A percentile compares a stretch with the other conserved stretches of the same genome.
Conservation (phyloP, 2,113 vertebrate species). For the Poecile atricapillus region DNA sequence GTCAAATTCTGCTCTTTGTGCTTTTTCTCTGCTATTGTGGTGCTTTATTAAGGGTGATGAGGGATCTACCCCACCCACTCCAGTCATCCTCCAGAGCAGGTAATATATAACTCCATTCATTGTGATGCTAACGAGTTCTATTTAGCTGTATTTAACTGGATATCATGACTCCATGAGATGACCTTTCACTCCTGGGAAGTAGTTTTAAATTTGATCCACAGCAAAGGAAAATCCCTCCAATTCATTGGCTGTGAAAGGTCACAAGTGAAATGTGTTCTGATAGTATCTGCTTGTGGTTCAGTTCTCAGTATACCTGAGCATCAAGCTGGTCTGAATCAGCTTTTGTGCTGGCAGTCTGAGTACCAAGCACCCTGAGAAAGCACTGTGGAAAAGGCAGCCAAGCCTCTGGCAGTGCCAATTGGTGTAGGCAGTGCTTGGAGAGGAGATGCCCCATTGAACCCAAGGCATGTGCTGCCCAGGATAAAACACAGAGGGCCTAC, state of each 20-base stretch:
- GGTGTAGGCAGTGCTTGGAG: background rate
- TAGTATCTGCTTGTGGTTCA: constrained; percentile 76
- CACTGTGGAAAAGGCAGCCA: constrained; percentile 33
- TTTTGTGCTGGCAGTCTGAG: constrained; percentile 72
- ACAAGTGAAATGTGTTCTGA: constrained; percentile 83
- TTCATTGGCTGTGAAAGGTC: constrained; percentile 82
- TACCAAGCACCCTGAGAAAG: constrained; percentile 65
- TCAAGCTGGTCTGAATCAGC: constrained; percentile 69
- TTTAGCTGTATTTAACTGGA: constrained; percentile 83
- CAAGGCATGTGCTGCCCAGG: background rate
- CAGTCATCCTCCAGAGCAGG: constrained; percentile 68
- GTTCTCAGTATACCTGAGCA: constrained; percentile 77
- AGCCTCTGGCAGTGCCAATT: background rate
- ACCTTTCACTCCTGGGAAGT: constrained; percentile 82
- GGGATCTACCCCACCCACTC: constrained; percentile 44
- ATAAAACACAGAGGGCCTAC: background rate
- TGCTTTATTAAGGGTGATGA: constrained; percentile 55
- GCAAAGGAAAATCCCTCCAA: constrained; percentile 78
- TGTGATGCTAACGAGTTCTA: constrained; percentile 82
- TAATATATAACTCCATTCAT: constrained; percentile 78
- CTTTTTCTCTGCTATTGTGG: constrained; percentile 14
- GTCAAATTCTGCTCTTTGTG: constrained; percentile 60
- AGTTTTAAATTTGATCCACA: constrained; percentile 80
- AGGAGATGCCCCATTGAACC: background rate
- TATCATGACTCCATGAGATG: constrained; percentile 74